Evolutionary conservation across 2,797 vertebrate genomes (phyloP), one percentile per base, ranked within the genome.

Genomic region (Melanotaenia trifasciata): DNA sequence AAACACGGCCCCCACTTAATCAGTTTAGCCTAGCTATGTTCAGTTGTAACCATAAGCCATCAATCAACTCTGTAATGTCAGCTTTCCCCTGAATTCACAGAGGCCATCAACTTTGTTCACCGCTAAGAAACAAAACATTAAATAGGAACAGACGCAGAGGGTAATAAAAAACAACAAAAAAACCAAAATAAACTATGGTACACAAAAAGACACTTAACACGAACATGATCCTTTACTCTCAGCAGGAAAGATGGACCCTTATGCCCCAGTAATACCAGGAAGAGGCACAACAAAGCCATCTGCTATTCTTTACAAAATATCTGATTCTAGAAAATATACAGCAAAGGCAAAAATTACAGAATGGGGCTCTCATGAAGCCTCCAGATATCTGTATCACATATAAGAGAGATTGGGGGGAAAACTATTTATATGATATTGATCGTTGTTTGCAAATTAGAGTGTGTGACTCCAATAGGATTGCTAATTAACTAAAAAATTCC

Each of bases 11-110:
- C 87, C 79, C 90, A 94, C 92, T 91, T 92, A 91, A 93, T 93
- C 92, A 90, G 93, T 93, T 94, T 84, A 61, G 90, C 94, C 93
- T 92, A 90, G 92, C 90, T 81, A 74, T 88, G 89, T 94, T 90
- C 76, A 72, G 92, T 92, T 93, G 87, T 90, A 28, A 94, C 94
- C 94, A 94, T 94, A 93, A 92, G 89, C 93, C 87, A 94, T 95
- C 94, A 94, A 94, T 95, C 94, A 94, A 85, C 83, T 87, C 74
- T 68, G 72, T 67, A 81, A 89, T 91, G 84, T 94, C 93, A 93
- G 88, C 78, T 85, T 84, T 85, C 81, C 85, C 83, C 78, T 79
- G 74, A 85, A 86, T 84, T 87, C 90, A 89, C 84, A 86, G 75
- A 86, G 83, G 80, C 91, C 89, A 77, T 90, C 89, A 84, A 90